Conservation (phyloP, 2,888 invertebrate genomes). For the Agonopterix alstromeriana region DNA sequence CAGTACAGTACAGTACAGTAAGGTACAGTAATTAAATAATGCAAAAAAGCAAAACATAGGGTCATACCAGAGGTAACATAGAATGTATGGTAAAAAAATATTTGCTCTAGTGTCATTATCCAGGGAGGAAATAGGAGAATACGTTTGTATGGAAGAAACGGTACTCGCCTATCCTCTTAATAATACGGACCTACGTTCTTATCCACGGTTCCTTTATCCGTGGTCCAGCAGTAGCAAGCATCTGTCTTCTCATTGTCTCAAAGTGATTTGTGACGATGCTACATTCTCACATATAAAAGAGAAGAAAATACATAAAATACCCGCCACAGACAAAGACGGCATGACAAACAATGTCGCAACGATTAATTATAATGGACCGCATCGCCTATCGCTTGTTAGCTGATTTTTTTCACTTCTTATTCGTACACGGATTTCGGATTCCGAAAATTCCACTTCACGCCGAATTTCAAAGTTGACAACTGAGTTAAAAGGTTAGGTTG, state of each 20-base stretch:
- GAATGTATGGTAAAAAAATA: too few relatives aligned
- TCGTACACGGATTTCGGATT: conserved; percentile 38
- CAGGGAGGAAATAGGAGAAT: too few relatives aligned
- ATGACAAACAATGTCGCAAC: conserved; percentile 23
- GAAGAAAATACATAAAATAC: conserved; percentile 21
- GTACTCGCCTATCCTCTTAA: too few relatives aligned
- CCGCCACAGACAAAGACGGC: conserved; percentile 23
- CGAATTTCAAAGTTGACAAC: conserved; percentile 51
- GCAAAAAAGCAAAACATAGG: too few relatives aligned
- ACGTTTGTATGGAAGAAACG: too few relatives aligned
- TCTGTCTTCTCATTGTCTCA: conserved; percentile 56
- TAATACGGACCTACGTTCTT: not conserved
- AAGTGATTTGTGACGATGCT: conserved; percentile 52
- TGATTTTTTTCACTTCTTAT: conserved; percentile 43
- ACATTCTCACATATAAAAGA: conserved; percentile 18
- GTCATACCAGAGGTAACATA: too few relatives aligned
- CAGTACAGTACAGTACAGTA: too few relatives aligned
- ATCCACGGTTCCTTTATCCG: conserved; percentile 15
- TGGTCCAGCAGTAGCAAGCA: conserved; percentile 22
- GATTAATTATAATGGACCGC: conserved; percentile 58
- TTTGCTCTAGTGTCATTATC: too few relatives aligned
- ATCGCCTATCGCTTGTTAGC: conserved; percentile 44
- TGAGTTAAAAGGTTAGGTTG: conserved; percentile 22
- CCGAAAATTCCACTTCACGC: conserved; percentile 52
- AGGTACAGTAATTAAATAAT: too few relatives aligned